Base-by-base conservation (phyloP, 2,888 invertebrate genomes). In the Lissonota sp. region DNA sequence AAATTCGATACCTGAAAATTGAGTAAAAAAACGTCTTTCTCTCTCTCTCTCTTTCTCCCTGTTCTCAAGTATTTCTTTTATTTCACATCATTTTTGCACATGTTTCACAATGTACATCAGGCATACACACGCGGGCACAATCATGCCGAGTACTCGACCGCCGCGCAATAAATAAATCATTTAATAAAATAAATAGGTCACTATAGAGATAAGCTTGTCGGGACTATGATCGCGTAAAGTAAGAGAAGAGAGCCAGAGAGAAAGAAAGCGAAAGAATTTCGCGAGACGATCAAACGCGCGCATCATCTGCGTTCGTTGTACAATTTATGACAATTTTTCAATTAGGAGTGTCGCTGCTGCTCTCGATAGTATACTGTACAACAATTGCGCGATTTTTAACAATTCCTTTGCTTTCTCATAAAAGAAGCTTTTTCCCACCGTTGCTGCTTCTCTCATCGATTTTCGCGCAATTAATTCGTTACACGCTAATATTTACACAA, bases 121-220 rank as follows among this genome's bases (percentile, higher is more conserved):
- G 64, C 81, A 78, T 64, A 78, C 74, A 72, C 77, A 55, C 74
- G 60, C 77, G 77, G 64, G 53, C 66, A 69, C 26, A 26, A 26
- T 26, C 26, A 26, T 58, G 70, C 55, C 73, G 53, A 64, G 66
- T 58, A 70, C 46, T 71, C 77, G 44, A 64, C 73, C 62, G 67
- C 60, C 26, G 66, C 77, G 77, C 81, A 83, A 83, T 81, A 81
- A 83, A 83, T 83, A 83, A 83, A 74, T 83, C 73, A 49, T 76
- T 81, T 80, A 64, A 1, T 7, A 14, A 26, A 53, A 53, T 42
- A 66, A 53, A 66, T 63, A 63, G 62, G 37, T 63, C 62, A 60
- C 60, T 60, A 60, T 80, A 63, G 77, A 81, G 46, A 78, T 66
- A 77, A 72, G 57, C 49, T 69, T 73, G 40, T 55, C 37, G 69